phyloP scores from a whole-genome alignment of 2,797 vertebrate species.

The Natrix natrix region DNA sequence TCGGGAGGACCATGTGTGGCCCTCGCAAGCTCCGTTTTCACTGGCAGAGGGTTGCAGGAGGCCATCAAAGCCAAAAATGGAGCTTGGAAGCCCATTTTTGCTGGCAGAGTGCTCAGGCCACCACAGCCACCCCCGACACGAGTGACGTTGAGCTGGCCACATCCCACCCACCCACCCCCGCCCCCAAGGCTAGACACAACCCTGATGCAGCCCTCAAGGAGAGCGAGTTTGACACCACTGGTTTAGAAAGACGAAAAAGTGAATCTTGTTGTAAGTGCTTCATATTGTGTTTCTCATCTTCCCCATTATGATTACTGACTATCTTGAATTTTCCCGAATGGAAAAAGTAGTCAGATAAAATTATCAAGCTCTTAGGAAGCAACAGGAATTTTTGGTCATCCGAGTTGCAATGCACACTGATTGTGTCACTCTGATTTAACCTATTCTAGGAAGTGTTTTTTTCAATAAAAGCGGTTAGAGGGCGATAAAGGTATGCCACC shows the following conservation, averaged over 20 bases:
- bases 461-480: not conserved
- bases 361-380: not conserved
- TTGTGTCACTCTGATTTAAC: not conserved
- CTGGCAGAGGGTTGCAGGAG: too few species aligned
- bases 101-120: too few species aligned
- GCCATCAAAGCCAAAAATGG: too few species aligned
- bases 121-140: too few species aligned
- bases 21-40: too few species aligned
- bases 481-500: not conserved
- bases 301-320: not conserved
- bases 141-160: too few species aligned
- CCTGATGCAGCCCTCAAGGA: too few species aligned
- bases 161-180: rapidly evolving
- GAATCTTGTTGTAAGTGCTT: not conserved
- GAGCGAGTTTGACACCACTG: too few species aligned
- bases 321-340: not conserved
- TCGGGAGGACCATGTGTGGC: too few species aligned
- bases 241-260: not conserved
- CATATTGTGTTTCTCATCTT: not conserved
- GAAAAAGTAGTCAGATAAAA: not conserved
- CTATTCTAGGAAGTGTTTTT: not conserved
- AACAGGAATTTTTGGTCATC: not conserved
- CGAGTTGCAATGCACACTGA: not conserved
- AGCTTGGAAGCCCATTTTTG: too few species aligned
- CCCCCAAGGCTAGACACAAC: too few species aligned